A percentile compares a stretch with the other conserved stretches of the same genome.
These are phyloP conservation scores for Pharmacophagus antenor DNA, from an alignment of 2,888 invertebrate species.

Conservation along the genomic window DNA sequence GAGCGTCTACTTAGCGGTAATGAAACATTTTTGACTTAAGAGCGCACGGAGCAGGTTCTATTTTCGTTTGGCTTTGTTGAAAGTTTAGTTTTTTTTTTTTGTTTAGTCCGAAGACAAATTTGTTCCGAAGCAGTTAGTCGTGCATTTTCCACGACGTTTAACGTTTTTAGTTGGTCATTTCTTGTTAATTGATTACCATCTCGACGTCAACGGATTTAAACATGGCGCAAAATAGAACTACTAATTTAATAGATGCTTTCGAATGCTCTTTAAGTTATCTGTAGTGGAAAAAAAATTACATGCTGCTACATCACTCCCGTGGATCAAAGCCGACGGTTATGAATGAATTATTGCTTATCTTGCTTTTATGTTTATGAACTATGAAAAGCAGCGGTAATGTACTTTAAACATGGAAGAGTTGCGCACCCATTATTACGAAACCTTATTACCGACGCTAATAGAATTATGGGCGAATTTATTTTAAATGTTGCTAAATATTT, in stretches of 20 bases:
- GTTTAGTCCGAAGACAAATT: slow-evolving; percentile 44
- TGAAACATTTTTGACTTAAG: slow-evolving; percentile 42
- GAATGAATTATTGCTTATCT: slow-evolving; percentile 22
- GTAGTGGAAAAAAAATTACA: slow-evolving; percentile 31
- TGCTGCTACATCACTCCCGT: slow-evolving; percentile 14
- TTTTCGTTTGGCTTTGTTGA: slow-evolving; percentile 32
- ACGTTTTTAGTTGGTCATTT: slow-evolving; percentile 32
- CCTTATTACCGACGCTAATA: slow-evolving; percentile 25
- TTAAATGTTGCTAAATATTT: background rate
- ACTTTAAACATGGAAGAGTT: slow-evolving; percentile 15
- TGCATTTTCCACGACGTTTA: slow-evolving; percentile 34
- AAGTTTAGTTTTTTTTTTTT: slow-evolving; percentile 34
- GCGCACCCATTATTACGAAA: slow-evolving; percentile 23
- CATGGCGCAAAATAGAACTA: slow-evolving; percentile 33
- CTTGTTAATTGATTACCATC: slow-evolving; percentile 41
- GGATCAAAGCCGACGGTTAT: slow-evolving; percentile 27
- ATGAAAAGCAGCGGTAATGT: slow-evolving; percentile 23
- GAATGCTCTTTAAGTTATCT: slow-evolving; percentile 37
- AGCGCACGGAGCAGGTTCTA: slow-evolving; percentile 37
- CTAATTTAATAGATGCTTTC: slow-evolving; percentile 32
- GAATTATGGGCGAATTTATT: slow-evolving; percentile 15
- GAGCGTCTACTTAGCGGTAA: slow-evolving; percentile 34
- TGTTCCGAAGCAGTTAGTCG: slow-evolving; percentile 34
- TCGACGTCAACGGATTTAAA: slow-evolving; percentile 41
- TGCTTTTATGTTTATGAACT: slow-evolving; percentile 27